phyloP scores from a whole-genome alignment of 2,113 vertebrate genomes.

The Hippolais icterina region DNA sequence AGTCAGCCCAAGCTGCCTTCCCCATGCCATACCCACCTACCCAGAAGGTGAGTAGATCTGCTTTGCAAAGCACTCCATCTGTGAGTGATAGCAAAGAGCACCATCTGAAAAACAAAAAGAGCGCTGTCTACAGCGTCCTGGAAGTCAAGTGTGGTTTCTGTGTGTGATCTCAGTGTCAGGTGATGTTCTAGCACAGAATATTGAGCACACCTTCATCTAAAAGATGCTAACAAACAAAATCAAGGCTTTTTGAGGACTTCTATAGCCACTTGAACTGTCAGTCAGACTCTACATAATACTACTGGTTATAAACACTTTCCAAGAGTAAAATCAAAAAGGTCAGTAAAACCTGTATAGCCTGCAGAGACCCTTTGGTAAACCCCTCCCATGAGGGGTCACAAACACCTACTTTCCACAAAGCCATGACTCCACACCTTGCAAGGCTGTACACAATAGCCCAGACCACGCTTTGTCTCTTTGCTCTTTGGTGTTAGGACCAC shows the following conservation, averaged over 20 bases:
- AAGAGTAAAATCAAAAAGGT: background rate
- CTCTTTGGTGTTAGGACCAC: background rate
- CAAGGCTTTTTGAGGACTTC: background rate
- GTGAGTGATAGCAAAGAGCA: slow-evolving; percentile 49
- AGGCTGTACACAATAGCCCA: background rate
- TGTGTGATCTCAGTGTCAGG: background rate
- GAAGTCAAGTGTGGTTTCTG: background rate
- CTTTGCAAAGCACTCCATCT: slow-evolving; percentile 54
- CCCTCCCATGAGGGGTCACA: background rate
- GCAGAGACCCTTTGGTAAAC: background rate
- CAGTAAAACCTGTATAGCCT: background rate
- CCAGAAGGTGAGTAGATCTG: slow-evolving; percentile 45
- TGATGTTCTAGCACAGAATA: background rate
- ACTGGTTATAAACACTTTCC: background rate
- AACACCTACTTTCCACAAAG: background rate
- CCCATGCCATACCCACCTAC: slow-evolving; percentile 6
- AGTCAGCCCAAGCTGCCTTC: slow-evolving; percentile 29
- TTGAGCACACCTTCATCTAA: background rate
- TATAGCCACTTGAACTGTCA: background rate
- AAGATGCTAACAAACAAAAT: background rate
- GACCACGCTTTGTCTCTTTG: background rate
- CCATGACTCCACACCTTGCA: background rate
- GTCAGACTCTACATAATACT: background rate
- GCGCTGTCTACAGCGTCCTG: slow-evolving; percentile 7
- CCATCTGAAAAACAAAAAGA: slow-evolving; percentile 51